Evolutionary conservation across 2,113 vertebrate genomes (phyloP), one percentile per base, ranked within the genome.

Genomic region (Xyliphius kryptos): DNA sequence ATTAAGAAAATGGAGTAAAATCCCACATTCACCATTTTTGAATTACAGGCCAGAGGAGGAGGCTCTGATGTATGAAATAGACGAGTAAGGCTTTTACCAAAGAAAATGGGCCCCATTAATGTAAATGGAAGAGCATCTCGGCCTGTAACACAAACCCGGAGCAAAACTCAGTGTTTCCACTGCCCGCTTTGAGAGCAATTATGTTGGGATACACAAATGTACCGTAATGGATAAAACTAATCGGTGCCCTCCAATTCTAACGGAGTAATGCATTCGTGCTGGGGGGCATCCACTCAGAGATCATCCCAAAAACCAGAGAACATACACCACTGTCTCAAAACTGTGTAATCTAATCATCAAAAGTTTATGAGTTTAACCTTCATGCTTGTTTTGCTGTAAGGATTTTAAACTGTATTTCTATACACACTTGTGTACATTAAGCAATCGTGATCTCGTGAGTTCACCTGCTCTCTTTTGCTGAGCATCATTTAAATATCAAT

Each of bases 61-160:
- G 62, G 36, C 64, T 66, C 51, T 61, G 67, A 69, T 69, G 65
- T 63, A 69, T 12, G 12, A 72, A 69, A 66, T 59, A 59, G 69
- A 75, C 52, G 49, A 63, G 44, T 38, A 60, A 66, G 43, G 68
- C 71, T 75, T 70, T 64, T 74, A 68, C 40, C 36, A 54, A 53
- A 43, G 63, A 67, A 69, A 73, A 78, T 73, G 52, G 69, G 58
- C 56, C 53, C 71, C 62, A 74, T 78, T 74, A 75, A 71, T 71
- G 66, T 69, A 69, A 73, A 72, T 63, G 58, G 54, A 75, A 66
- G 66, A 48, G 70, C 64, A 71, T 73, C 68, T 63, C 38, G 47
- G 47, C 61, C 58, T 68, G 61, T 76, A 70, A 73, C 61, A 68
- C 54, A 59, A 68, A 68, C 70, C 71, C 56, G 41, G 63, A 71